Percentiles rank a stretch among this genome's conserved stretches.
Evolutionary conservation across 2,888 invertebrate species (phyloP).

Genomic region (Hyppa rectilinea): DNA sequence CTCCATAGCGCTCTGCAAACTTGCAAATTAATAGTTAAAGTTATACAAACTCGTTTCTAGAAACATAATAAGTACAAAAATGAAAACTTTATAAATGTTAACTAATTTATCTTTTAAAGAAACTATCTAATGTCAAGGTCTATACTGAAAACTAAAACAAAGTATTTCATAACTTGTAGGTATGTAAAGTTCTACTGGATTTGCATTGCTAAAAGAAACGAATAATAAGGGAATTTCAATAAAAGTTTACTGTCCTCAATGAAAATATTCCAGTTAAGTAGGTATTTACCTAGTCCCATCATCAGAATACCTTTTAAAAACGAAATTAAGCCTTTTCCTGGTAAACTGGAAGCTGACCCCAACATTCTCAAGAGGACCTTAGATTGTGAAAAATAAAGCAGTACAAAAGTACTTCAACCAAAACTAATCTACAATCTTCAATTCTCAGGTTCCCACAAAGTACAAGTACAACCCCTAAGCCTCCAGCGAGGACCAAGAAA

Average conservation of each 20-base stretch:
- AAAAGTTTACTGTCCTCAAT: not conserved
- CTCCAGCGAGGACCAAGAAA: conserved; percentile 81
- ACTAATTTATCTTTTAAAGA: conserved; percentile 34
- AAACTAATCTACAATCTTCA: not conserved
- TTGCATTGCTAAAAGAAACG: conserved; percentile 12
- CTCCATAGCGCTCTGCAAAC: not conserved
- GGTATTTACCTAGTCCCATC: not conserved
- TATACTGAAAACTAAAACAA: conserved; percentile 19
- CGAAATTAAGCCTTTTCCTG: not conserved
- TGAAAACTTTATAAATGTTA: conserved; percentile 17
- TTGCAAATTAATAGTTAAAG: not conserved
- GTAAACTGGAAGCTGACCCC: not conserved
- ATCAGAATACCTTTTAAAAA: not conserved
- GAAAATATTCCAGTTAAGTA: not conserved
- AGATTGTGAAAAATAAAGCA: not conserved
- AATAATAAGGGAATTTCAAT: conserved; percentile 4
- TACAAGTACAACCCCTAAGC: conserved; percentile 87
- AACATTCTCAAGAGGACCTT: not conserved
- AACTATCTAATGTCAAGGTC: conserved; percentile 44
- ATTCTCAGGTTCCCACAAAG: conserved; percentile 85
- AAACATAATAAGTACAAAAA: conserved; percentile 1
- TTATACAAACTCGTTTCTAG: conserved; percentile 1
- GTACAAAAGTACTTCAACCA: not conserved
- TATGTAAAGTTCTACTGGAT: not conserved
- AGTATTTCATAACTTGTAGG: conserved; percentile 24